These are phyloP conservation scores for Cyphomyrus discorhynchus DNA, from an alignment of 2,113 vertebrate species.

Conservation along the genomic window DNA sequence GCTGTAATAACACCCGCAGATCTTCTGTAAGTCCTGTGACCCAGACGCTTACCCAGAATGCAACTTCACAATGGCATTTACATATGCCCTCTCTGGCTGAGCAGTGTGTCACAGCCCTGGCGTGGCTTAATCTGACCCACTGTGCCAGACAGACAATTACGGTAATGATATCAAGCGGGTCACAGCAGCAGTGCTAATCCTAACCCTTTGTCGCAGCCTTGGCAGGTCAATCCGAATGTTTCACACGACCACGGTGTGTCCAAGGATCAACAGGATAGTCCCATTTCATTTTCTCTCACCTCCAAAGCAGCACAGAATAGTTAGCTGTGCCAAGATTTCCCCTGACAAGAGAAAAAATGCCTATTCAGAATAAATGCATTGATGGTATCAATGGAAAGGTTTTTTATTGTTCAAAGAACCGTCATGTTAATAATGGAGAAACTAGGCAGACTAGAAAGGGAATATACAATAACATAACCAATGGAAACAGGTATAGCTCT, in stretches of 20 bases:
- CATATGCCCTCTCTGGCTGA: background rate
- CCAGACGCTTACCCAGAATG: background rate
- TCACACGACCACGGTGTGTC: background rate
- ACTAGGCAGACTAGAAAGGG: background rate
- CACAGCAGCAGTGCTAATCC: conserved; percentile 6
- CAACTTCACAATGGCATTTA: background rate
- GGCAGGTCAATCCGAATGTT: background rate
- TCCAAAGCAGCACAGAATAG: background rate
- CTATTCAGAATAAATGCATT: background rate
- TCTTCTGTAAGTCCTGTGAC: background rate
- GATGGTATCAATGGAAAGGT: background rate
- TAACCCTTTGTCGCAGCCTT: background rate
- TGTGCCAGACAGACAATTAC: conserved; percentile 15
- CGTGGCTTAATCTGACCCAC: background rate
- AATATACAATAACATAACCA: background rate
- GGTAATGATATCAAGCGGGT: background rate
- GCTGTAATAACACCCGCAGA: background rate
- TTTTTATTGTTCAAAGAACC: background rate
- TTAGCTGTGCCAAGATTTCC: background rate
- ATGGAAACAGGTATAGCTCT: background rate
- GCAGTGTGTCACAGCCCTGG: background rate
- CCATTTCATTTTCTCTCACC: background rate
- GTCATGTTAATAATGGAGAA: background rate
- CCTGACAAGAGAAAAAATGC: background rate
- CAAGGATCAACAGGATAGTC: background rate